Percentiles rank a stretch among this genome's conserved stretches.
These are phyloP conservation scores for Cantharis nigra DNA, from an alignment of 2,888 invertebrate genomes.

Conservation along the genomic window DNA sequence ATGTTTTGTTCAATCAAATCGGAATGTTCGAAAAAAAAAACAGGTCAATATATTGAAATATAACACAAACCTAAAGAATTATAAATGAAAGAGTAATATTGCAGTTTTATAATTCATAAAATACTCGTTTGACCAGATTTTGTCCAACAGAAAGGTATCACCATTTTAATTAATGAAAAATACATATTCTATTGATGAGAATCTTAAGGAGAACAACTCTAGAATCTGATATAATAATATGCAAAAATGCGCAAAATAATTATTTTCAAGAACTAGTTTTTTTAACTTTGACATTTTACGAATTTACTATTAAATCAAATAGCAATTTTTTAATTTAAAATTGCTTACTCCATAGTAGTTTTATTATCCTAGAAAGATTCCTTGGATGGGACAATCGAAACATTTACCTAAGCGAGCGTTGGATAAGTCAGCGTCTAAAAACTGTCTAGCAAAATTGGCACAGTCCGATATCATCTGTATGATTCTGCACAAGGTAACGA, in stretches of 20 bases:
- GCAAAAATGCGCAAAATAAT: background rate
- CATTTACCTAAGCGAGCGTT: background rate
- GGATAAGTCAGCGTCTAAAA: background rate
- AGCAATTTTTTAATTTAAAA: no score
- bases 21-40: background rate
- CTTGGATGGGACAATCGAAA: background rate
- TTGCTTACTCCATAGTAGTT: no score
- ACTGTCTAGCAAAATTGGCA: slow-evolving; percentile 1
- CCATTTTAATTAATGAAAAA: background rate
- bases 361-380: background rate
- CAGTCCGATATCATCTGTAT: slow-evolving; percentile 1
- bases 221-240: background rate
- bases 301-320: no score
- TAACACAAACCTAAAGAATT: background rate
- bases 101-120: background rate
- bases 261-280: background rate
- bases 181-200: background rate
- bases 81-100: background rate
- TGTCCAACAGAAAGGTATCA: background rate
- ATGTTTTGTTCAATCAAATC: background rate
- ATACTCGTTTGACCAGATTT: background rate
- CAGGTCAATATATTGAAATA: background rate
- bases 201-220: background rate
- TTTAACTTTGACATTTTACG: background rate
- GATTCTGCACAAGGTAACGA: background rate